Conservation (phyloP, 2,113 vertebrate genomes). For the Crocuta crocuta region DNA sequence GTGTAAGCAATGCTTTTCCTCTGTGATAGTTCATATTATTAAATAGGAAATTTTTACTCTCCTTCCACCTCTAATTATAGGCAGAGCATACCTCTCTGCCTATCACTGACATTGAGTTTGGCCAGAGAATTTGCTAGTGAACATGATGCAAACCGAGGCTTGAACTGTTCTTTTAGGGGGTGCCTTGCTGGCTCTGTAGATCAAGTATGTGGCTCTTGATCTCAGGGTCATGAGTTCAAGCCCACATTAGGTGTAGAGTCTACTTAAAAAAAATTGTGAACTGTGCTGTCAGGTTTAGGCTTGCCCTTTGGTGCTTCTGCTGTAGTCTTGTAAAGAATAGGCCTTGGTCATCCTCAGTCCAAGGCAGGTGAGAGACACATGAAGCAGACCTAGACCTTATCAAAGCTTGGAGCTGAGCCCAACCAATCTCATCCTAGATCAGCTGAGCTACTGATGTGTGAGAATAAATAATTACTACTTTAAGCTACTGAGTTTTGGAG, state of each 20-base stretch:
- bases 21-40: neutral
- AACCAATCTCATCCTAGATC: neutral
- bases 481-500: neutral
- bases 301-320: neutral
- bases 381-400: neutral
- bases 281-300: neutral
- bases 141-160: neutral
- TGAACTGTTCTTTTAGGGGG: neutral
- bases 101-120: neutral
- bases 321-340: neutral
- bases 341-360: neutral
- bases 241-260: too few relatives aligned
- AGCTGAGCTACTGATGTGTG: neutral
- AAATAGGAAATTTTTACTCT: neutral
- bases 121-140: neutral
- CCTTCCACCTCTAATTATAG: neutral
- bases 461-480: neutral
- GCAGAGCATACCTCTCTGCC: neutral
- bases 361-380: neutral
- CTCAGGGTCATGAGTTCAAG: too few relatives aligned
- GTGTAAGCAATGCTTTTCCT: neutral
- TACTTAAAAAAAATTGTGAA: too few relatives aligned
- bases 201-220: too few relatives aligned
- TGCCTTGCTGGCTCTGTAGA: too few relatives aligned
- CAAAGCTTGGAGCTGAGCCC: neutral